A percentile compares a stretch with the other conserved stretches of the same genome.
phyloP scores from a whole-genome alignment of 2,888 invertebrate species.

The Micoletzkya japonica region DNA sequence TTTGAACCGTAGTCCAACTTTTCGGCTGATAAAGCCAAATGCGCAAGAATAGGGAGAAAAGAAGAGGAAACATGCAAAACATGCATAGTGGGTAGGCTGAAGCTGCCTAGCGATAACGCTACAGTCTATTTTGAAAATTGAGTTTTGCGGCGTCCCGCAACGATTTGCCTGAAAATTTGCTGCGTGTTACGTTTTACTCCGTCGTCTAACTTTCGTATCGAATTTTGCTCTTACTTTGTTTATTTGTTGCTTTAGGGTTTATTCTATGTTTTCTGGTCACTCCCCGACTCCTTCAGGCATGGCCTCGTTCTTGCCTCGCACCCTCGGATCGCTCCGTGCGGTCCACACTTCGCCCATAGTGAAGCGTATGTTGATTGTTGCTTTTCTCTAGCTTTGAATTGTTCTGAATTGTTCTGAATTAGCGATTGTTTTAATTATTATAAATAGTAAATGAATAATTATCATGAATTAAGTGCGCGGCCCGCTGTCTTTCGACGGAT shows the following conservation, averaged over 20 bases:
- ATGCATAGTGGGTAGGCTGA: too few relatives aligned
- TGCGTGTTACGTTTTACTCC: too few relatives aligned
- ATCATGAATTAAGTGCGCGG: slow-evolving; percentile 56
- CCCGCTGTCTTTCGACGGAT: slow-evolving; percentile 56
- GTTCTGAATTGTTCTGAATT: not conserved
- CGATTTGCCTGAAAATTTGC: not conserved
- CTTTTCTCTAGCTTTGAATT: not conserved
- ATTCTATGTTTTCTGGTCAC: too few relatives aligned
- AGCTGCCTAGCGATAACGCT: too few relatives aligned
- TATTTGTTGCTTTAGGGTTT: not conserved
- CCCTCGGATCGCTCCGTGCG: slow-evolving; percentile 13
- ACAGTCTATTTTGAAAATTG: too few relatives aligned
- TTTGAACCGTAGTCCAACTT: too few relatives aligned
- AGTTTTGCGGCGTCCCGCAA: too few relatives aligned
- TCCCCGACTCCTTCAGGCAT: too few relatives aligned
- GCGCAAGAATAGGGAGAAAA: too few relatives aligned
- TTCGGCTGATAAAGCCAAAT: too few relatives aligned
- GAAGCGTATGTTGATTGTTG: slow-evolving; percentile 3
- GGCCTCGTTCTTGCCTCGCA: slow-evolving; percentile 26
- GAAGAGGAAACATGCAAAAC: too few relatives aligned
- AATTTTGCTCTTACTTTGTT: not conserved
- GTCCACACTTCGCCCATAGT: slow-evolving; percentile 6
- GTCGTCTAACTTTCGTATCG: not conserved
- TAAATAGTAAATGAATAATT: slow-evolving; percentile 1
- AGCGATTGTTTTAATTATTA: not conserved